Evolutionary conservation across 2,113 vertebrate genomes (phyloP), one percentile per base, ranked within the genome.

Genomic region (Pelusios castaneus): DNA sequence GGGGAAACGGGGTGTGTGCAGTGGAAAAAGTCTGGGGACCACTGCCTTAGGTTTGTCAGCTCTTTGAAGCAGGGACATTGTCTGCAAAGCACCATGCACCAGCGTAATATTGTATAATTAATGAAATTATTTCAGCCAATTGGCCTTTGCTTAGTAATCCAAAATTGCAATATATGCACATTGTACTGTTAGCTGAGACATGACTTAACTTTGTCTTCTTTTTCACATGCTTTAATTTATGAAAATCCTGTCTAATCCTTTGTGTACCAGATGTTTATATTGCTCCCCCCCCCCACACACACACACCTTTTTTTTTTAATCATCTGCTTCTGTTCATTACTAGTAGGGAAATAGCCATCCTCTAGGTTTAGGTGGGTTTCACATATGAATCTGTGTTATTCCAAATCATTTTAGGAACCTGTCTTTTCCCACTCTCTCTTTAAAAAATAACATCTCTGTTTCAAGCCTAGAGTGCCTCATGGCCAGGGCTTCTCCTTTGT

Each of bases 401-500:
- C 75, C 91, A 91, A 95, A 80, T 94, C 83, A 89, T 84, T 79
- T 76, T 88, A 91, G 58, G 54, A 89, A 58, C 31, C 51, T 88
- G 60, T 13, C 12, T 89, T 96, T 94, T 95, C 79, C 77, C 38
- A 56, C 14, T 96, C 16, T 27, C 41, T 89, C 92, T 70, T 83
- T 91, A 92, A 93, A 91, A 95, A 91, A 75, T 54, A 95, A 9
- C 81, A 77, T 76, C 9, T 60, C 94, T 91, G 34, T 90, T 87
- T 80, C 92, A 55, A 91, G 80, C 63, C 79, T 87, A 95, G 91
- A 82, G 56, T 87, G 52, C 78, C 73, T 70, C 49, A 21, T 92
- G 82, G 80, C 88, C 78, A 85, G 55, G 43, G 38, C 10, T 0
- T 94, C 84, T 83, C 25, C 75, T 92, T 8, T 93, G 90, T 94